These are phyloP conservation scores for Phodopus roborovskii DNA, from an alignment of 2,113 vertebrate species.

Conservation along the genomic window DNA sequence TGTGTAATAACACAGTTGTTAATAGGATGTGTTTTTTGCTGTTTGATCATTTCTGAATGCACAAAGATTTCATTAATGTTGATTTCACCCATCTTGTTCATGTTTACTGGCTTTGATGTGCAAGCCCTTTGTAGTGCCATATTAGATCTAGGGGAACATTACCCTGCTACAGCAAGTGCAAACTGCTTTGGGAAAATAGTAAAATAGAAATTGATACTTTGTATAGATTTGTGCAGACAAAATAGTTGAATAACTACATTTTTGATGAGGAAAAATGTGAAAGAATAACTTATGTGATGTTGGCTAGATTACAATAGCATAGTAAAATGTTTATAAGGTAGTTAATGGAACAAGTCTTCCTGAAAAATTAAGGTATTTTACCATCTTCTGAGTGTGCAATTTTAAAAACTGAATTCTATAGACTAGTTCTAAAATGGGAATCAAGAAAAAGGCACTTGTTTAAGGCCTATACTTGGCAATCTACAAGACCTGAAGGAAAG, in stretches of 20 bases:
- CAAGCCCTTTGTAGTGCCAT: constrained; percentile 69
- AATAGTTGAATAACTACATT: constrained; percentile 46
- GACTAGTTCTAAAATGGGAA: background rate
- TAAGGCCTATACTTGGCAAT: background rate
- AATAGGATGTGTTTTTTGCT: constrained; percentile 76
- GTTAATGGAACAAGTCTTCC: constrained; percentile 15
- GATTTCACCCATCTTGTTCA: constrained; percentile 74
- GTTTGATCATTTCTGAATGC: constrained; percentile 80
- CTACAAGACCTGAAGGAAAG: background rate
- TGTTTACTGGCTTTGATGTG: constrained; percentile 78
- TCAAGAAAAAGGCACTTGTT: background rate
- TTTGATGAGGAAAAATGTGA: constrained; percentile 25
- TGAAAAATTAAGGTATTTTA: background rate
- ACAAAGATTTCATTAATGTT: constrained; percentile 74
- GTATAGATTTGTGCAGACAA: constrained; percentile 44
- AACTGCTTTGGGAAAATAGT: constrained; percentile 66
- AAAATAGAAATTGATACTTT: constrained; percentile 60
- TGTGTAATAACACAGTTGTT: constrained; percentile 69
- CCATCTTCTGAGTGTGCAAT: background rate
- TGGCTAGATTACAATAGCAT: background rate
- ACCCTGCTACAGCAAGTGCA: constrained; percentile 59
- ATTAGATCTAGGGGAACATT: constrained; percentile 72
- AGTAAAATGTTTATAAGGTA: background rate
- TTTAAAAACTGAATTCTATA: background rate
- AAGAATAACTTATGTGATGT: background rate